Evolutionary conservation across 2,888 invertebrate genomes (phyloP).

Genomic region (Nomada goodeniana): DNA sequence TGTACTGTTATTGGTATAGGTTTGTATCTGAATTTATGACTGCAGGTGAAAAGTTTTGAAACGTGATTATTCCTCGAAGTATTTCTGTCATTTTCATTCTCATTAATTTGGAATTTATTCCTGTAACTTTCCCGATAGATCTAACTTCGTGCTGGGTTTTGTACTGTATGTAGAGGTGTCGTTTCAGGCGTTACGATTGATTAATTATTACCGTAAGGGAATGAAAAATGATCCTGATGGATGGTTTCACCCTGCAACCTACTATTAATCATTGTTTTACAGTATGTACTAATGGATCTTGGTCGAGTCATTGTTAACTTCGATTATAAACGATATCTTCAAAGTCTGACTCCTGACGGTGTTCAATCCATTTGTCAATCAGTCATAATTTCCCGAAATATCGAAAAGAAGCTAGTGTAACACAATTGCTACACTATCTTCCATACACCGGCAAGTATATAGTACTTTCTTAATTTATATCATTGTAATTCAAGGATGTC

Average conservation of each 20-base stretch:
- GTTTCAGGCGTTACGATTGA: slow-evolving; percentile 5
- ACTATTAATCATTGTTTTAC: slow-evolving; percentile 14
- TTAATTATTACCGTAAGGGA: neutral
- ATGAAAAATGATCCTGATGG: neutral
- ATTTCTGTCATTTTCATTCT: too few relatives aligned
- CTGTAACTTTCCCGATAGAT: too few relatives aligned
- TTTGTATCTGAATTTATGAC: too few relatives aligned
- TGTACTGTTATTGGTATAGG: too few relatives aligned
- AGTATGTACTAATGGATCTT: neutral
- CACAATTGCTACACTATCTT: too few relatives aligned
- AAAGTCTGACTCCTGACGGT: neutral
- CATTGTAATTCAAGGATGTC: too few relatives aligned
- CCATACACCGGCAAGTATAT: too few relatives aligned
- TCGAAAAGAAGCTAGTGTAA: too few relatives aligned
- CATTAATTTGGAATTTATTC: too few relatives aligned
- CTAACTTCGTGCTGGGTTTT: neutral
- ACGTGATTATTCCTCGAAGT: too few relatives aligned
- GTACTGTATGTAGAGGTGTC: neutral
- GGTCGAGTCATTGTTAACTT: neutral
- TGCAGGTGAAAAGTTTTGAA: too few relatives aligned
- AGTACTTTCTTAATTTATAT: too few relatives aligned
- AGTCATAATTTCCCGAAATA: neutral
- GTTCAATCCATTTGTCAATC: neutral
- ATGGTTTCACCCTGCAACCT: neutral
- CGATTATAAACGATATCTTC: neutral